Percentiles rank a stretch among this genome's conserved stretches.
phyloP scores from a whole-genome alignment of 2,113 vertebrate genomes.

The Sorex fumeus region DNA sequence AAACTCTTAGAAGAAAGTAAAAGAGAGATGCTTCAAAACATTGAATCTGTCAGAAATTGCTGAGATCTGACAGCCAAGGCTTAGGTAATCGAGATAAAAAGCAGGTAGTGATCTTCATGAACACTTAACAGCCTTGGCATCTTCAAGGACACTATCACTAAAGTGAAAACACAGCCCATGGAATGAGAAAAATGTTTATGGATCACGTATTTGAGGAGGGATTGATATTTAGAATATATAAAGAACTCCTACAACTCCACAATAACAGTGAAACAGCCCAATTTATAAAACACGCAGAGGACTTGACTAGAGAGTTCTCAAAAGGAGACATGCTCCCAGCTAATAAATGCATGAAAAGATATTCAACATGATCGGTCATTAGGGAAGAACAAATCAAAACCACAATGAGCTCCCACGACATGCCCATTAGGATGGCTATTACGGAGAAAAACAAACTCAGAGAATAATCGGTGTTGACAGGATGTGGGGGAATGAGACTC shows the following conservation, averaged over 20 bases:
- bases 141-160: not conserved
- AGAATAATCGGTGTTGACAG: not conserved
- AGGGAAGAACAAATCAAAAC: conserved; percentile 27
- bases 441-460: not conserved
- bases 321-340: not conserved
- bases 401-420: not conserved
- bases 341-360: not conserved
- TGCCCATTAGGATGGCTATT: not conserved
- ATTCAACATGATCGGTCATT: not conserved
- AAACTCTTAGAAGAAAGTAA: not conserved
- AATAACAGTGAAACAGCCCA: not conserved
- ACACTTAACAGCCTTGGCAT: not conserved
- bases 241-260: not conserved
- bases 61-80: not conserved
- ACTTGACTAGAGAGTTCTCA: not conserved
- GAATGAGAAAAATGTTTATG: not conserved
- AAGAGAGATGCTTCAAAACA: not conserved
- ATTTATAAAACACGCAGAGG: not conserved
- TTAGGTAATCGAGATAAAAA: not conserved
- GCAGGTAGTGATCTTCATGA: not conserved
- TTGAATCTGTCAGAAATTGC: conserved; percentile 34
- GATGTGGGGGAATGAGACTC: not conserved
- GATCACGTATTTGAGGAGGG: conserved; percentile 1
- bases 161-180: not conserved
- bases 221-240: not conserved